phyloP scores from a whole-genome alignment of 2,888 invertebrate species.

The Limnephilus lunatus region DNA sequence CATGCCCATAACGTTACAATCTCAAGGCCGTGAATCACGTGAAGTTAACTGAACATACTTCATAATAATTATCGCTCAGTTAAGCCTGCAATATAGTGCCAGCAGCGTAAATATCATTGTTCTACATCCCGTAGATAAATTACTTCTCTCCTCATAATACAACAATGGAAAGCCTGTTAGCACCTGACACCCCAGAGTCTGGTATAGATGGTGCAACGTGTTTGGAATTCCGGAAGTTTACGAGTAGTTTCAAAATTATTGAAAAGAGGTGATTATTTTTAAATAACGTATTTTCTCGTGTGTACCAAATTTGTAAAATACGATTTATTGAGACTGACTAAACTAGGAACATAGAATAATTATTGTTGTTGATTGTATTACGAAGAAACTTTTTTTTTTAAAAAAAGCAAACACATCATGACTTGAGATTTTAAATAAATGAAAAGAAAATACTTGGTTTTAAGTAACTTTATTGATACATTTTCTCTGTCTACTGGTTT shows the following conservation, averaged over 20 bases:
- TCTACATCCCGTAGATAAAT: conserved; percentile 20
- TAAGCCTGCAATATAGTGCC: conserved; percentile 20
- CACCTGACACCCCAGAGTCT: neutral
- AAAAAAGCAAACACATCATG: no score
- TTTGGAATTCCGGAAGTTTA: neutral
- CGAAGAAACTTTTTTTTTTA: no score
- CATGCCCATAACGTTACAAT: neutral
- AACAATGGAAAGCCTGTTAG: conserved; percentile 10
- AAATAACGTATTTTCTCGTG: no score
- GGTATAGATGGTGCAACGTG: neutral
- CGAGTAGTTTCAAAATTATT: neutral
- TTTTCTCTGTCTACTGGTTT: no score
- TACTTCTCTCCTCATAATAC: conserved; percentile 6
- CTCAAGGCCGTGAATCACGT: neutral
- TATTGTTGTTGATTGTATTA: no score
- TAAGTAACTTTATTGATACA: no score
- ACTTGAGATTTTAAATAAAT: no score
- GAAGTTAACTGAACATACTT: neutral
- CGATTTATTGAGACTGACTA: no score
- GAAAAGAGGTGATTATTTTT: neutral
- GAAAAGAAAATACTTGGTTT: no score
- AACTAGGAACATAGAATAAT: no score
- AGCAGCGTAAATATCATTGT: neutral
- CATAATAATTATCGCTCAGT: conserved; percentile 16
- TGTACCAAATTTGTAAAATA: no score